Conservation (phyloP, 2,113 vertebrate species). For the Camelus dromedarius region DNA sequence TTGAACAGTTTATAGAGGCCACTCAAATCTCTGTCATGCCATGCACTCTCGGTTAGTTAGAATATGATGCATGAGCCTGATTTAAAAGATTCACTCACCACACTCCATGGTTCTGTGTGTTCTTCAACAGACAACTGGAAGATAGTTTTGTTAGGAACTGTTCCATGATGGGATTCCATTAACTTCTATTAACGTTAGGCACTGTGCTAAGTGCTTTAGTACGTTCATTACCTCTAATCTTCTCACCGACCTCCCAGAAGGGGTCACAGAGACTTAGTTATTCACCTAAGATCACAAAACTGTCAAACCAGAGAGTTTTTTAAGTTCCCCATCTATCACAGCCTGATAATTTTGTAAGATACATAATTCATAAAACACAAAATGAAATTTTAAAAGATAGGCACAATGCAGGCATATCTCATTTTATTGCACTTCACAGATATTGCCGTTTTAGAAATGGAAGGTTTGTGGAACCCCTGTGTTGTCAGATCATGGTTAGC, state of each 20-base stretch:
- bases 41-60: not conserved
- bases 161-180: not conserved
- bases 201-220: not conserved
- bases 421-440: not conserved
- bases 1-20: not conserved
- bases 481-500: not conserved
- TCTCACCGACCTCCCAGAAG: not conserved
- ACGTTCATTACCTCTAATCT: not conserved
- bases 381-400: not conserved
- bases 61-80: not conserved
- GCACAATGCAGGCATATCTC: not conserved
- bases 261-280: not conserved
- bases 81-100: not conserved
- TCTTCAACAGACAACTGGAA: not conserved
- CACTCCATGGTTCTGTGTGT: not conserved
- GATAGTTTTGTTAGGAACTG: not conserved
- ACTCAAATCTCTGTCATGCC: not conserved
- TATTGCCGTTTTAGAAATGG: not conserved
- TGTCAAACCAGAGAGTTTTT: not conserved
- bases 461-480: not conserved
- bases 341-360: not conserved
- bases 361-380: conserved; percentile 13
- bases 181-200: not conserved
- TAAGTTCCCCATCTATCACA: not conserved
- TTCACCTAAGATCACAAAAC: not conserved